A percentile compares a stretch with the other conserved stretches of the same genome.
Evolutionary conservation across 2,888 invertebrate species (phyloP).

Genomic region (Pammene aurita): DNA sequence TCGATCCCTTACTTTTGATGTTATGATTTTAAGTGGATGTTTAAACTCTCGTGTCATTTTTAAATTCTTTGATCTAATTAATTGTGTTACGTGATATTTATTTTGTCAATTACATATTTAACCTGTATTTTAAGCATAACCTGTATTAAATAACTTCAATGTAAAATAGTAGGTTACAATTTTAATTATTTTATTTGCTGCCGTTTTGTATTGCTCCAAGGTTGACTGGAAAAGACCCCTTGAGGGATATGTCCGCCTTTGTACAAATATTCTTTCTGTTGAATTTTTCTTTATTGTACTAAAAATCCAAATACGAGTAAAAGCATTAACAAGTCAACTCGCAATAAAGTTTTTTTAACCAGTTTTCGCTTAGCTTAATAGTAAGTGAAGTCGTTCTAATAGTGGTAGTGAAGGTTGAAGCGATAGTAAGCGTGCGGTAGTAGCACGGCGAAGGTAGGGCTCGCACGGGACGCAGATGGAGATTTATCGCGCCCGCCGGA

Average conservation of each 20-base stretch:
- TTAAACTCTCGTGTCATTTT: slow-evolving; percentile 21
- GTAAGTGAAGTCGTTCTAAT: not conserved
- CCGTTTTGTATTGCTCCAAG: too few species aligned
- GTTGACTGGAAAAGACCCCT: too few species aligned
- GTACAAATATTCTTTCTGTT: too few species aligned
- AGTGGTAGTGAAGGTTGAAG: not conserved
- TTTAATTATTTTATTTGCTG: too few species aligned
- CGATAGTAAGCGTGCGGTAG: not conserved
- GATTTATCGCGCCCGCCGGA: slow-evolving; percentile 81
- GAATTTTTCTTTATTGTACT: too few species aligned
- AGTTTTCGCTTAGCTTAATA: not conserved
- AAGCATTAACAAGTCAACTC: not conserved
- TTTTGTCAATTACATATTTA: not conserved
- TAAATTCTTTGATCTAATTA: not conserved
- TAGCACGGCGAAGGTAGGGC: slow-evolving; percentile 51
- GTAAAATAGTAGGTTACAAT: too few species aligned
- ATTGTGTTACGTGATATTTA: slow-evolving; percentile 4
- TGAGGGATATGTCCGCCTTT: too few species aligned
- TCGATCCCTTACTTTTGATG: slow-evolving; percentile 37
- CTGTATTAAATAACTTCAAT: too few species aligned
- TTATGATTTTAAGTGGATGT: slow-evolving; percentile 29
- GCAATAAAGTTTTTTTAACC: not conserved
- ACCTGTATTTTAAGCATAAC: too few species aligned
- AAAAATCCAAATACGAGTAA: too few species aligned
- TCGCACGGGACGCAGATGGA: slow-evolving; percentile 69